Base-by-base conservation (phyloP, 2,797 vertebrate genomes). In the Halcyon smyrnensis region DNA sequence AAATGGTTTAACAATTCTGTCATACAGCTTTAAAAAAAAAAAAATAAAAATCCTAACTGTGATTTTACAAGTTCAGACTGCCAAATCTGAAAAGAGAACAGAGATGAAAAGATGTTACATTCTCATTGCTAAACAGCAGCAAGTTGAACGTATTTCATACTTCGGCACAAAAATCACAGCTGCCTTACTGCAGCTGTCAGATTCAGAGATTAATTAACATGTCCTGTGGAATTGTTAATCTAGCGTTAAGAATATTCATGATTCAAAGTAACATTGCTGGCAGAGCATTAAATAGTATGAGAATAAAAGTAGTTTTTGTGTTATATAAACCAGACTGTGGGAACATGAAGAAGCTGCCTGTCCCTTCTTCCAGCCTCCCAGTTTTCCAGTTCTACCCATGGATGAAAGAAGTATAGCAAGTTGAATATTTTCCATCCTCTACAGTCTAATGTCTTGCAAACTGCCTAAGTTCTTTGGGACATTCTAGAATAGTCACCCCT, bases 401-500 rank as follows among this genome's bases (percentile, higher is more conserved):
- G 21, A 24, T 37, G 60, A 70, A 51, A 62, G 28, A 37, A 15
- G 17, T 20, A n/a, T 0, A 74, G 37, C 18, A 64, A 56, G 19
- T 2, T 27, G n/a, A 70, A 48, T 20, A 21, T 21, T 27, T 50
- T 62, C 45, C 45, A 85, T 7, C 43, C 64, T 45, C 68, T 71
- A 15, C 36, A 41, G 8, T 16, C 34, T 9, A 36, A 37, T 3
- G 6, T 41, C 34, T 2, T 60, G 20, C n/a, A 53, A 64, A 60
- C 53, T 9, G 15, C 3, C 0, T 4, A 5, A 1, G 5, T 18
- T 54, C 54, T 4, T 15, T 41, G 37, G 65, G 37, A 73, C 34
- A 39, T 71, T 57, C 39, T 10, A n/a, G 41, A 28, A 23, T 16
- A 43, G 37, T 5, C 36, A 71, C 25, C 41, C 41, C 50, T 68